Base-by-base conservation (phyloP, 1,140 invertebrate species). In the Macrobrachium nipponense region DNA sequence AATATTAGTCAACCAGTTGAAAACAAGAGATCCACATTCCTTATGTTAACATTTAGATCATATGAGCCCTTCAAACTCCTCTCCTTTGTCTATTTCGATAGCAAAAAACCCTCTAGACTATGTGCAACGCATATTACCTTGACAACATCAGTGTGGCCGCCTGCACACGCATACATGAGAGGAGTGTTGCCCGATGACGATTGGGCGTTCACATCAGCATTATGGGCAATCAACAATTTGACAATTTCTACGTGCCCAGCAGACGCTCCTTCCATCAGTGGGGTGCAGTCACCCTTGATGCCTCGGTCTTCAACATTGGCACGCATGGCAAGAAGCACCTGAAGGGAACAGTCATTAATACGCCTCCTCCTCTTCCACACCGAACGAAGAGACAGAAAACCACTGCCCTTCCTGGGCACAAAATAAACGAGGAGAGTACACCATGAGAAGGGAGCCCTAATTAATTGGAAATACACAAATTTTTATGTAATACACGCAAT, bases 81-180 rank as follows among this genome's bases (percentile, higher is more conserved):
- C 51, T 51, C 51, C 51, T 51, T 12, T 51, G 51, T 51, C 51
- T 51, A 51, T 51, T 51, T 12, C 51, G 51, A 51, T 51, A 51
- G 12, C 7, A 51, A 51, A 51, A 51, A 51, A 51, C 51, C 51
- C 51, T 51, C 75, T 17, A 58, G 44, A 58, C n/a, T 5, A 58
- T 14, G 15, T 77, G 59, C 8, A 77, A 61, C 27, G 44, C 44
- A 6, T 7, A 59, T 80, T 66, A 86, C 84, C 89, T 91, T 90
- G 27, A 99, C 98, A 87, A 98, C 97, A 88, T 97, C 96, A 90
- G 96, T 95, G 92, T 99, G 97, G 6, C 98, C 98, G 90, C 97
- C 97, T 88, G 97, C 97, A 91, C 98, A 99, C 66, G 97, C 98
- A 93, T 99, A 99, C 96, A 99, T 99, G 61, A 99, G 93, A 70